phyloP scores from a whole-genome alignment of 2,113 vertebrate genomes.

The Morone chrysops region DNA sequence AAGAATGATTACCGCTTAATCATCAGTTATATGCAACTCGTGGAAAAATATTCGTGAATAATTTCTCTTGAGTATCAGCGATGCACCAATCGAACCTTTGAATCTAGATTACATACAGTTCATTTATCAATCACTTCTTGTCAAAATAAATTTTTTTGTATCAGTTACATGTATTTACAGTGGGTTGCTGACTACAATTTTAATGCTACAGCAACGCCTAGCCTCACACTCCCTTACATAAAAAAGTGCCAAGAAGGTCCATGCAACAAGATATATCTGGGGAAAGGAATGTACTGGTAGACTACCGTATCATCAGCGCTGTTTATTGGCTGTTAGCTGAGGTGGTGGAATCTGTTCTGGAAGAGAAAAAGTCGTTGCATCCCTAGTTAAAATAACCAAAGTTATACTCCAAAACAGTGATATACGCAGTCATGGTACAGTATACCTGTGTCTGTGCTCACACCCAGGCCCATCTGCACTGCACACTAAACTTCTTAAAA shows the following conservation, averaged over 20 bases:
- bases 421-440: not conserved
- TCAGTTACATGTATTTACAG: no score
- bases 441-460: not conserved
- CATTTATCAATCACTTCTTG: no score
- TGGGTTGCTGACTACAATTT: no score
- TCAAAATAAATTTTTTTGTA: no score
- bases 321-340: no score
- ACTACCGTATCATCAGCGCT: no score
- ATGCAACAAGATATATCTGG: no score
- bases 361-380: not conserved
- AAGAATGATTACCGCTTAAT: no score
- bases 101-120: not conserved
- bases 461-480: conserved; percentile 15
- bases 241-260: no score
- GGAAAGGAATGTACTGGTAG: no score
- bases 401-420: not conserved
- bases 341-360: not conserved
- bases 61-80: not conserved
- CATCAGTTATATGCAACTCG: not conserved
- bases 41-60: not conserved
- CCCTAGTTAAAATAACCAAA: not conserved
- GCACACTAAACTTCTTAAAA: conserved; percentile 37
- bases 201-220: no score
- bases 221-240: no score
- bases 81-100: not conserved